Evolutionary conservation across 2,797 vertebrate genomes (phyloP), one percentile per base, ranked within the genome.

Genomic region (Neomorphus geoffroyi): DNA sequence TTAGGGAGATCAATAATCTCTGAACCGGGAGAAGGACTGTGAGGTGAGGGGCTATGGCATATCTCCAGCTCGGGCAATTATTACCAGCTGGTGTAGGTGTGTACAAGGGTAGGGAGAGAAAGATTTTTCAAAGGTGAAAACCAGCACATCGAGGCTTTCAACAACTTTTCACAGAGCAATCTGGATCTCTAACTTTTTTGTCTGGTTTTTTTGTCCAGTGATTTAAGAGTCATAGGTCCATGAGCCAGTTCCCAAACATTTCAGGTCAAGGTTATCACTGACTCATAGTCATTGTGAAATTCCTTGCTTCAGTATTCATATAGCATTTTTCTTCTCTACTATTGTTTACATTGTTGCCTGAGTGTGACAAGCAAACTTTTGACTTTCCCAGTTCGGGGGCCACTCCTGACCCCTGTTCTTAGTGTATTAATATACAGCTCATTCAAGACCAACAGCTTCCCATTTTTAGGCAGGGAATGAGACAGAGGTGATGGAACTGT

Each of bases 101-200:
- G 26, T 19, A 41, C 0, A 0, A 19, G 26, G 26, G 13, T 16
- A 16, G 81, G 15, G 26, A 79, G 21, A 65, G 6, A 22, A 66
- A 82, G 23, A 8, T 37, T 86, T 85, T 67, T 57, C 81, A n/a
- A 90, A 79, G 58, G 70, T 92, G 83, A 95, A 86, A 88, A 81
- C n/a, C 41, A 80, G 57, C 30, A 79, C 22, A n/a, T 2, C 30
- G 60, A 62, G 32, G 14, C 50, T 67, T 91, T 94, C 48, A 64
- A 69, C 19, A 69, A 13, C 41, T 41, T 85, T 18, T 83, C 33
- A 83, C 27, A 80, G 69, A 80, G 19, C 41, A 78, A 22, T 19
- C 48, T 73, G 23, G 13, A 45, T 27, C 17, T 81, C 32, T 64
- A 39, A 65, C 7, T 56, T 57, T 15, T 32, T 6, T 51, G 26